A percentile compares a stretch with the other conserved stretches of the same genome.
phyloP scores from a whole-genome alignment of 2,888 invertebrate genomes.

The Dryobota labecula region DNA sequence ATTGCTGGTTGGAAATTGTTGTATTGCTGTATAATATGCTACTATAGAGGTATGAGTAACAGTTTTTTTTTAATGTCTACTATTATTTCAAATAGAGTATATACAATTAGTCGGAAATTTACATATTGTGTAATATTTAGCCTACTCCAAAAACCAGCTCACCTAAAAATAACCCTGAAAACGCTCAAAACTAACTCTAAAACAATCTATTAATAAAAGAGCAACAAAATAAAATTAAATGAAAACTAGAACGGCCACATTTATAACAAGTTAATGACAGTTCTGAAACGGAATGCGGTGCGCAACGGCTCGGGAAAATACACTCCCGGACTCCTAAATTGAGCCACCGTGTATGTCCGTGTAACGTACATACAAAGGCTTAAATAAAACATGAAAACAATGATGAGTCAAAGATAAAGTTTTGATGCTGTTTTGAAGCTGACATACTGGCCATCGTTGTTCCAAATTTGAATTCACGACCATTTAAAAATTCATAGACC shows the following conservation, averaged over 20 bases:
- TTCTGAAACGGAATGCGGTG: slow-evolving; percentile 24
- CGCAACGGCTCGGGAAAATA: slow-evolving; percentile 4
- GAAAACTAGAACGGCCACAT: slow-evolving; percentile 33
- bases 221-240: slow-evolving; percentile 11
- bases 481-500: background rate
- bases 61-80: no score
- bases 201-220: background rate
- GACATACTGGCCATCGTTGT: background rate
- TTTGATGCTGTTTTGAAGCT: background rate
- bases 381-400: background rate
- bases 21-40: background rate
- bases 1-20: background rate
- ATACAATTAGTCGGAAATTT: no score
- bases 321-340: background rate
- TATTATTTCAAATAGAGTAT: no score
- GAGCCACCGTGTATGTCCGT: background rate
- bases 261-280: slow-evolving; percentile 41
- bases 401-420: background rate
- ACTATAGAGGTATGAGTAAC: no score
- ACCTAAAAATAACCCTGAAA: background rate
- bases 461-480: background rate
- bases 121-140: no score
- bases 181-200: background rate
- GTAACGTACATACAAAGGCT: background rate
- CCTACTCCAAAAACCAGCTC: background rate